phyloP scores from a whole-genome alignment of 2,888 invertebrate genomes.

The Trisateles emortualis region DNA sequence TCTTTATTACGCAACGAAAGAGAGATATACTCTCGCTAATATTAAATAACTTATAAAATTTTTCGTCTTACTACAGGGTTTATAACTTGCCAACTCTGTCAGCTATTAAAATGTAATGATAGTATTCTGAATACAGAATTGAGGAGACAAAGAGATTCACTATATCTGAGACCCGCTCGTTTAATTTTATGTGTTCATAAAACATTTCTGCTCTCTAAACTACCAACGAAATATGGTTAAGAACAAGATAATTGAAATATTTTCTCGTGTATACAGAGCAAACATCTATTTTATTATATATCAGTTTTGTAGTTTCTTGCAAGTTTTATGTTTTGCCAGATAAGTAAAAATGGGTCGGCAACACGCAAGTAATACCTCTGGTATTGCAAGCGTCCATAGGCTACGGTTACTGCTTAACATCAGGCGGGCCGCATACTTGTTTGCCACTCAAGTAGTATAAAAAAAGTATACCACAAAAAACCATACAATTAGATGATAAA shows the following conservation, averaged over 20 bases:
- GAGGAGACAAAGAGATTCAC: constrained; percentile 21
- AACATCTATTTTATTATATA: not conserved
- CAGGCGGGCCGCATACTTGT: too few relatives aligned
- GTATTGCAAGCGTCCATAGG: too few relatives aligned
- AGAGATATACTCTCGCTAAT: constrained; percentile 3
- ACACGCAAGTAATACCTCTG: too few relatives aligned
- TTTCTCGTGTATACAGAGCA: constrained; percentile 2
- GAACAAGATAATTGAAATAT: constrained; percentile 16
- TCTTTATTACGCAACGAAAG: constrained; percentile 2
- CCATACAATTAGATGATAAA: too few relatives aligned
- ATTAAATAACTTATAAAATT: constrained; percentile 26
- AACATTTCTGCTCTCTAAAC: constrained; percentile 16
- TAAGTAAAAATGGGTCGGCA: too few relatives aligned
- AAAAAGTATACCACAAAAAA: too few relatives aligned
- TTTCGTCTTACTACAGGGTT: constrained; percentile 28
- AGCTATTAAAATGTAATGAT: constrained; percentile 37
- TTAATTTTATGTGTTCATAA: constrained; percentile 36
- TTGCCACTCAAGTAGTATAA: too few relatives aligned
- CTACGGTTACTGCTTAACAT: too few relatives aligned
- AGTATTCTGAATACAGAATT: constrained; percentile 36
- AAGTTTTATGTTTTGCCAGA: too few relatives aligned
- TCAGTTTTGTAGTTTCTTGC: not conserved
- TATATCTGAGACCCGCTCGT: constrained; percentile 16
- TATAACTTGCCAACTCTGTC: constrained; percentile 33
- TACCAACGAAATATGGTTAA: constrained; percentile 14